Base-by-base conservation (phyloP, 2,113 vertebrate genomes). In the Melanotaenia duboulayi region DNA sequence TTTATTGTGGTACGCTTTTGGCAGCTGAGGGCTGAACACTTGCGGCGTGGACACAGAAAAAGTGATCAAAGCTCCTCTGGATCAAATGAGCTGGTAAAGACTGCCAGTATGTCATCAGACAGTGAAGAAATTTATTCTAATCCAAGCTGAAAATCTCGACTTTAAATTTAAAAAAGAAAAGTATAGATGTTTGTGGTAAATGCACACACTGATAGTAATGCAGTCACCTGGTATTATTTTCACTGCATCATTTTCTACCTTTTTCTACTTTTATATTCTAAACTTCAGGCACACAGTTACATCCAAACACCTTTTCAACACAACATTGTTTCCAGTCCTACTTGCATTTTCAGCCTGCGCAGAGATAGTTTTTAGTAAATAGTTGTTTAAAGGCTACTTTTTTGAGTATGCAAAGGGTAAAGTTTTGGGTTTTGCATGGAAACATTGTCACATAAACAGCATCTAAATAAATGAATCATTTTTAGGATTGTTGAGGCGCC, bases 31-130 rank as follows among this genome's bases (percentile, higher is more conserved):
- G 32, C 50, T 10, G 23, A 65, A 71, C 1, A 7, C 71, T 58
- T 8, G 0, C 22, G 2, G 59, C 23, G 32, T 72, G 70, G 48
- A 49, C 24, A 32, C 39, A 52, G 20, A 22, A 57, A 9, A 68
- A 11, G n/a, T 50, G 74, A 81, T 81, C 78, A 76, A 70, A 74
- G 71, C 59, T 22, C 42, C 54, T 74, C 32, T 64, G 60, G 67
- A 56, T 70, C 49, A 52, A 22, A 32, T 48, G 10, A 28, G 65
- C 50, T 24, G 11, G 16, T 37, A 24, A 63, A 63, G 55, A 46
- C 32, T 19, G 16, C 32, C 2, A 20, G 16, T 40, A 17, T 40
- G 23, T 24, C 48, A 52, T 50, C 24, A 5, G n/a, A n/a, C n/a
- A n/a, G 11, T 0, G 13, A 22, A 70, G 6, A 23, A 40, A 50